These are phyloP conservation scores for Trichonephila inaurata DNA, from an alignment of 1,140 invertebrate species.

Conservation along the genomic window DNA sequence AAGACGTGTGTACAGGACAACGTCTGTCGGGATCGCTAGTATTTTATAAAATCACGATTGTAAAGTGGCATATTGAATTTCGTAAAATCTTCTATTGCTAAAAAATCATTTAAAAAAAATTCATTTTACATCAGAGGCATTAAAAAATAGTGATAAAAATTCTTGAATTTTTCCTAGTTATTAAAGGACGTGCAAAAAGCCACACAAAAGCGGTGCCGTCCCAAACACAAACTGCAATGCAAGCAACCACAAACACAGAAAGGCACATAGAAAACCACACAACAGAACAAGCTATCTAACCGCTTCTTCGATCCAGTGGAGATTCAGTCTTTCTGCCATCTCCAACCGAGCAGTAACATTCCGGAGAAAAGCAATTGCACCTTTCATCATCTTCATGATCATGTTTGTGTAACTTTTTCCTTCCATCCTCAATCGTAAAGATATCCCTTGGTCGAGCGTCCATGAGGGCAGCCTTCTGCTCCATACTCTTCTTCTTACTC, in stretches of 20 bases:
- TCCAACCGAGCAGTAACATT: constrained; percentile 63
- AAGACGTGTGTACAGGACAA: too few species aligned
- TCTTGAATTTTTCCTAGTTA: too few species aligned
- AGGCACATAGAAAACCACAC: background rate
- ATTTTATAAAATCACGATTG: too few species aligned
- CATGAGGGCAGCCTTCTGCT: constrained; percentile 59
- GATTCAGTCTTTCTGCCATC: constrained; percentile 47
- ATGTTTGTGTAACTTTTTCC: background rate
- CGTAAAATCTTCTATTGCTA: too few species aligned
- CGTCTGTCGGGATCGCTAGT: too few species aligned
- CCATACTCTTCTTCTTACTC: constrained; percentile 49
- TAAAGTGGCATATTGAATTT: too few species aligned
- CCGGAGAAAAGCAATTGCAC: constrained; percentile 44
- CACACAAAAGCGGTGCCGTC: background rate
- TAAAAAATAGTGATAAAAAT: too few species aligned
- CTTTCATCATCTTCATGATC: background rate
- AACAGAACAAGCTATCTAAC: constrained; percentile 32
- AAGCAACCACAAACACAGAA: background rate
- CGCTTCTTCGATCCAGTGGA: background rate
- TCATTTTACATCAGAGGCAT: too few species aligned
- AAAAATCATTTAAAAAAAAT: too few species aligned
- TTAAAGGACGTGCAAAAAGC: background rate
- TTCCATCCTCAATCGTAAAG: constrained; percentile 55
- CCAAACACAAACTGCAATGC: background rate
- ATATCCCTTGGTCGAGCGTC: background rate